These are phyloP conservation scores for Ctenodactylus gundi DNA, from an alignment of 2,113 vertebrate species.

Conservation along the genomic window DNA sequence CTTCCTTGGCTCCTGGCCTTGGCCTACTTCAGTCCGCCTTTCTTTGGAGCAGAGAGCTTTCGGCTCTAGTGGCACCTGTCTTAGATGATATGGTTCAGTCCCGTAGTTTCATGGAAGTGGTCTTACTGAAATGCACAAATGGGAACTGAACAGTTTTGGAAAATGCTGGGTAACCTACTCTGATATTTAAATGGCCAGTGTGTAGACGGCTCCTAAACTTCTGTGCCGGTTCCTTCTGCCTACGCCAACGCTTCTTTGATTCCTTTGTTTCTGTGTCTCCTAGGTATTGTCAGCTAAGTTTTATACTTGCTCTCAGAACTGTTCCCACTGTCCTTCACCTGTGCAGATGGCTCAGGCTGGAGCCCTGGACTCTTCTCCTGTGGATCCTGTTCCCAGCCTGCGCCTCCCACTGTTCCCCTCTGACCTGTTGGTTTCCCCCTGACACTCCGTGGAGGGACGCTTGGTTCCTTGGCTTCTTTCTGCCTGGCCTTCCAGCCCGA, in stretches of 20 bases:
- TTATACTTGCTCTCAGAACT: neutral
- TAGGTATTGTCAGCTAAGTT: neutral
- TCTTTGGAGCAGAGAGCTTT: neutral
- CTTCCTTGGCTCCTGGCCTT: too few relatives aligned
- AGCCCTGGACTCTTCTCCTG: neutral
- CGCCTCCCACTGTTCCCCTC: neutral
- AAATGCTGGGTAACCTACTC: neutral
- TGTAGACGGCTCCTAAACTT: neutral
- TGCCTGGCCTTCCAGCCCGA: neutral
- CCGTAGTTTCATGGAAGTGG: neutral
- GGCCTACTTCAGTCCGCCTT: neutral
- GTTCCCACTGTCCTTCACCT: neutral
- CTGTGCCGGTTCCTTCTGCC: neutral
- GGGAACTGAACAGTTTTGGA: neutral
- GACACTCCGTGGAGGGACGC: too few relatives aligned
- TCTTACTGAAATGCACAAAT: neutral
- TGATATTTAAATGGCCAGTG: neutral
- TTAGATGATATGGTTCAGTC: neutral
- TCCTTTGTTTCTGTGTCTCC: neutral
- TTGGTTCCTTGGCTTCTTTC: too few relatives aligned
- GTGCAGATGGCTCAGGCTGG: neutral
- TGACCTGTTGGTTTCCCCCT: neutral
- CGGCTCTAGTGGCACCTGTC: neutral
- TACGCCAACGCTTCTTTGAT: neutral
- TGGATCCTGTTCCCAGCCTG: neutral